Percentiles rank a stretch among this genome's conserved stretches.
These are phyloP conservation scores for Tenthredo notha DNA, from an alignment of 2,888 invertebrate species.

Conservation along the genomic window DNA sequence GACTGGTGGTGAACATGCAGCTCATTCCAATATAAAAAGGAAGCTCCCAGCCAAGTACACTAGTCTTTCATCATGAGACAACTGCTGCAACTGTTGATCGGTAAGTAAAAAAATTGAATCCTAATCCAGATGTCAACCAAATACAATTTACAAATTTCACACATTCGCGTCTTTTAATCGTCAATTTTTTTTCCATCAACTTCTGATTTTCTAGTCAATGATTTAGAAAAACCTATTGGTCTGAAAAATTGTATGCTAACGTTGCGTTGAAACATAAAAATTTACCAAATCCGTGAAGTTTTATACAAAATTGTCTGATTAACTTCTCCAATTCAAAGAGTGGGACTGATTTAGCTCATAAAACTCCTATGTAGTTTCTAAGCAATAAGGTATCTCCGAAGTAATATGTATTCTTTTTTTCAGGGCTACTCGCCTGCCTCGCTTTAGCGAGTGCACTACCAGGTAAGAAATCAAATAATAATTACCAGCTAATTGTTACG, in stretches of 20 bases:
- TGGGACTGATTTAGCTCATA: not conserved
- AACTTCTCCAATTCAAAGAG: not conserved
- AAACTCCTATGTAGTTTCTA: not conserved
- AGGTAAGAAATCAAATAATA: conserved; percentile 61
- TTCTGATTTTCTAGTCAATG: not conserved
- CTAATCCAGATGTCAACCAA: not conserved
- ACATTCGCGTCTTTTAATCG: not conserved
- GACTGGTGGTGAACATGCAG: conserved; percentile 59
- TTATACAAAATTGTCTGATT: not conserved
- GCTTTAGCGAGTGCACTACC: conserved; percentile 62
- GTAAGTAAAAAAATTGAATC: conserved; percentile 62
- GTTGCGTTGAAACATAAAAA: not conserved
- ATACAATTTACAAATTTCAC: not conserved
- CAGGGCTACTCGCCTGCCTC: conserved; percentile 64
- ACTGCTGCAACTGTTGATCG: conserved; percentile 65
- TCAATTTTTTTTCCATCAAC: not conserved
- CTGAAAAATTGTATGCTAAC: not conserved
- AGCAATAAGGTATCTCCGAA: not conserved
- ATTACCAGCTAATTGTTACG: not conserved
- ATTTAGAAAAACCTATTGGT: not conserved
- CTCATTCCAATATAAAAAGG: conserved; percentile 73
- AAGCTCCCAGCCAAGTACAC: conserved; percentile 57
- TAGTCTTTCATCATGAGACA: conserved; percentile 69
- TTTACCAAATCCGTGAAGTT: not conserved
- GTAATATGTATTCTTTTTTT: conserved; percentile 42